Conservation (phyloP, 2,888 invertebrate genomes). For the Sesia bembeciformis region DNA sequence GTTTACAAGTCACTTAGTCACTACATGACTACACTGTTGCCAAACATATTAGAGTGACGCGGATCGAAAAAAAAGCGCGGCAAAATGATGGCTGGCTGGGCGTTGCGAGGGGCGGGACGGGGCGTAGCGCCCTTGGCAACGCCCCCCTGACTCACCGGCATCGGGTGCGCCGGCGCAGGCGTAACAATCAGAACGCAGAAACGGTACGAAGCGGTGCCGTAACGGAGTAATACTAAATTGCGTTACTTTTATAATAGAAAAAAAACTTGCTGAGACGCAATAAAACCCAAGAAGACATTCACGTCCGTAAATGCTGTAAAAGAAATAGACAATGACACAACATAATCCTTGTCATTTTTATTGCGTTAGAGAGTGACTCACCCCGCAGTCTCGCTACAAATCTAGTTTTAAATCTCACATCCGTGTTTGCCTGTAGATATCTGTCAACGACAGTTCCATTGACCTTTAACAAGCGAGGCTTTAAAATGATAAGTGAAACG, state of each 20-base stretch:
- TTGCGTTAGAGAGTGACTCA: slow-evolving; percentile 11
- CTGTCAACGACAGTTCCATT: background rate
- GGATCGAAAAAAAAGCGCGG: slow-evolving; percentile 61
- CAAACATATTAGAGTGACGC: slow-evolving; percentile 62
- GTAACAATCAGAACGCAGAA: slow-evolving; percentile 10
- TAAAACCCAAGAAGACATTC: too few species aligned
- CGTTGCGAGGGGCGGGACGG: slow-evolving; percentile 46
- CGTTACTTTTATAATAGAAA: too few species aligned
- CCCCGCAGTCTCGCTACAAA: slow-evolving; percentile 10
- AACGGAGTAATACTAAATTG: background rate
- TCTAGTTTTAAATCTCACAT: slow-evolving; percentile 13
- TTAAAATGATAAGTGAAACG: background rate
- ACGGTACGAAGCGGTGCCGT: slow-evolving; percentile 7
- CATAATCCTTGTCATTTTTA: too few species aligned
- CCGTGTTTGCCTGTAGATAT: slow-evolving; percentile 1
- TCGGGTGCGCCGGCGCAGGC: slow-evolving; percentile 41
- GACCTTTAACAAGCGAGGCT: background rate
- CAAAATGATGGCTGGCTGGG: slow-evolving; percentile 65
- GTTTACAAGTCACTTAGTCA: slow-evolving; percentile 19
- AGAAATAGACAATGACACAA: too few species aligned
- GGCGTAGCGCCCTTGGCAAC: slow-evolving; percentile 67
- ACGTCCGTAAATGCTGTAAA: too few species aligned
- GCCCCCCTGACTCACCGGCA: slow-evolving; percentile 54
- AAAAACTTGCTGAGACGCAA: too few species aligned
- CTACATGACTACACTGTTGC: slow-evolving; percentile 49